Percentiles rank a stretch among this genome's conserved stretches.
Evolutionary conservation across 2,888 invertebrate genomes (phyloP).

Genomic region (Dastarcus helophoroides): DNA sequence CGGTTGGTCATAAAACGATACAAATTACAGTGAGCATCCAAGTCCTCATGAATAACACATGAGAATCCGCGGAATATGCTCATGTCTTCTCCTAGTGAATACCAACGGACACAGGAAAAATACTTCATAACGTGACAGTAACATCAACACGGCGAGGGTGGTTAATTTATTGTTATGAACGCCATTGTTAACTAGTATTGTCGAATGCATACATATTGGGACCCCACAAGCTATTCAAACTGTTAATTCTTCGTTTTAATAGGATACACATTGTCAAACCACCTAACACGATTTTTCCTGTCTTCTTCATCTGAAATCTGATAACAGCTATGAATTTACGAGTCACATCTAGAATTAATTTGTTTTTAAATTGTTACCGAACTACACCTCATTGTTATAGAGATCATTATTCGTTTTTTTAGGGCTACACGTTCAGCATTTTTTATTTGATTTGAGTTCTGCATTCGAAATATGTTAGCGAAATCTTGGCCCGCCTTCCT

Average conservation of each 20-base stretch:
- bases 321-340: background rate
- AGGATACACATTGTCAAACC: background rate
- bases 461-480: no score
- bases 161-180: slow-evolving; percentile 37
- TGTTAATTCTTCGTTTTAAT: background rate
- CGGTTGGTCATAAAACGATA: slow-evolving; percentile 32
- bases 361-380: slow-evolving; percentile 1
- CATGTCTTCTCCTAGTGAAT: slow-evolving; percentile 18
- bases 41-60: slow-evolving; percentile 31
- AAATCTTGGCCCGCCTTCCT: no score
- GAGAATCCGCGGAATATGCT: slow-evolving; percentile 26
- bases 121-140: slow-evolving; percentile 11
- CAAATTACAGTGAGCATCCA: slow-evolving; percentile 32
- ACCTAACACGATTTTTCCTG: background rate
- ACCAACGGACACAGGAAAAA: slow-evolving; percentile 20
- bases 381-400: background rate
- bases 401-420: background rate
- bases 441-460: no score
- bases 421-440: background rate
- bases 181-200: slow-evolving; percentile 35
- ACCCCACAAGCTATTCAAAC: no score
- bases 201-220: slow-evolving; percentile 32
- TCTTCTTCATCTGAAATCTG: background rate
- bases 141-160: slow-evolving; percentile 25
- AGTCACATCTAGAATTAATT: background rate